Base-by-base conservation (phyloP, 2,797 vertebrate genomes). In the Eurystomus glaucurus region DNA sequence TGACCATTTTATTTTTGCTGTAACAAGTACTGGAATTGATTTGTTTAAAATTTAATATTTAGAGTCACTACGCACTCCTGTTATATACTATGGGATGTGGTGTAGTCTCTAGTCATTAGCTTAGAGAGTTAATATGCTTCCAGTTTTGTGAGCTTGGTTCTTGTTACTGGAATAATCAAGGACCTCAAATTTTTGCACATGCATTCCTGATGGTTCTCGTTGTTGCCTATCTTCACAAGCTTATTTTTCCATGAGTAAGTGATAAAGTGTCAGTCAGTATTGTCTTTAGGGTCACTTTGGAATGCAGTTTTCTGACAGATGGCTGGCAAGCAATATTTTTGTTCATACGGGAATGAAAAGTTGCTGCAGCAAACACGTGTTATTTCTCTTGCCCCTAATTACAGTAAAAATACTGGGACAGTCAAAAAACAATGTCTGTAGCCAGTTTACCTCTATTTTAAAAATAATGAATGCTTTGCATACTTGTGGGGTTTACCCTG, bases 21-120 rank as follows among this genome's bases (percentile, higher is more conserved):
- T n/a, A 64, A 76, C 37, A 60, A 41, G 29, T 8, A 4, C 62
- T 74, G 55, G 35, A 76, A 52, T 22, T 2, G 4, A 31, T 69
- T 70, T 66, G 9, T 68, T 71, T 66, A 28, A 64, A 55, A 21
- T 41, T 6, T 71, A 54, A 10, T 3, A 17, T 60, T 66, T 1
- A 7, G 37, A 65, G 28, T 13, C 2, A 8, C 28, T 60, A 7
- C 0, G 1, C 0, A 0, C 7, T 71, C 10, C 6, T 0, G 0
- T 54, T 22, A 21, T 14, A 11, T 22, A 1, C 12, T 21, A 1
- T 22, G 55, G 31, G 46, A n/a, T 37, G 17, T 74, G 31, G 8
- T 74, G 14, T 29, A 16, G 23, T 39, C 26, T 74, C 55, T 33
- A 11, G 14, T 48, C 6, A 6, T 54, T 35, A 26, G 54, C 28